Base-by-base conservation (phyloP, 2,113 vertebrate species). In the Seriola dumerili region DNA sequence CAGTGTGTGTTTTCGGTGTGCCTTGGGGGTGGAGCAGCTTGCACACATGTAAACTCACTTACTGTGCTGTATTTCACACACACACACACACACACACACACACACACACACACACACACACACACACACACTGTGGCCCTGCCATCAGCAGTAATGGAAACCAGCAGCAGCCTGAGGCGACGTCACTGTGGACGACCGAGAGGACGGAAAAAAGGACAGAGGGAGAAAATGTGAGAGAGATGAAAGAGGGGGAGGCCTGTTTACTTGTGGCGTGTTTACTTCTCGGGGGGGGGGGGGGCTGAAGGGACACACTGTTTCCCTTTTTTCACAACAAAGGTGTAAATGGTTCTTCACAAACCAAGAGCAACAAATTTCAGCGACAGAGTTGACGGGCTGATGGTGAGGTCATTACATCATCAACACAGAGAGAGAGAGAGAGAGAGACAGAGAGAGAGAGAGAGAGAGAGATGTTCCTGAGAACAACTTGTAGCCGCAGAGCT, bases 401-500 rank as follows among this genome's bases (percentile, higher is more conserved):
- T 8, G 38, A 68, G 61, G 32, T 50, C 3, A 72, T 87, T 87
- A 69, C 76, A 84, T 87, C 85, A 87, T 72, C 57, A 29, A 29
- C 29, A 29, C 29, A 62, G 38, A 38, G 38, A 38, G 38, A 38
- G 38, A 8, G 38, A 38, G 7, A 38, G 38, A 34, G 38, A 42
- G 6, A 23, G 1, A 12, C 17, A 19, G 5, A 19, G 25, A 11
- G 25, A 14, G 58, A 10, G 61, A 23, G 32, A 34, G 2, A 54
- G 50, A 3, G 62, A 6, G 11, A 38, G 59, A 44, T 29, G 38
- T 54, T 65, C 42, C 70, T 46, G 40, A 83, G 83, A 80, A 83
- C 57, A 76, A 84, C 71, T 77, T 83, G 81, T 81, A 88, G 80
- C 72, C 4, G n/a, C 74, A 63, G 71, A 84, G 80, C 63, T 81